Evolutionary conservation across 2,113 vertebrate species (phyloP).

Genomic region (Boleophthalmus pectinirostris): DNA sequence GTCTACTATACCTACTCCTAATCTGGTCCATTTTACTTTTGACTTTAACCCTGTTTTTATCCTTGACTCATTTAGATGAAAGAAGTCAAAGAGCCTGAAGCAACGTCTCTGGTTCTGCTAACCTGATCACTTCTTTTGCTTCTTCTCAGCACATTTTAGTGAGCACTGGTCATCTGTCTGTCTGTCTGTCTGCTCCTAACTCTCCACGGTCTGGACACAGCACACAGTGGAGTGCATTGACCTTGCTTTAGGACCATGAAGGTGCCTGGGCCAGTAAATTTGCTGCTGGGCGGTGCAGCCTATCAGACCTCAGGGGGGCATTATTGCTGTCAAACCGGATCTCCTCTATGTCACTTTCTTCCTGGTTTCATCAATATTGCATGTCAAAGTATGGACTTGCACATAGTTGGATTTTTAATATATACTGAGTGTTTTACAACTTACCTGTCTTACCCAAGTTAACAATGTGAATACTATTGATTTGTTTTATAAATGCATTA

Average conservation of each 20-base stretch:
- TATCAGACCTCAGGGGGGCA: conserved; percentile 22
- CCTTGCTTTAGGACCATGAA: conserved; percentile 26
- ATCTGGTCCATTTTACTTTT: background rate
- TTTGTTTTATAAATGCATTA: no score
- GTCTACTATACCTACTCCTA: background rate
- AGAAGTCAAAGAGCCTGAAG: conserved; percentile 38
- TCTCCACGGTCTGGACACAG: conserved; percentile 33
- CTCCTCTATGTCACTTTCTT: background rate
- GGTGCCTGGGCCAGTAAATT: conserved; percentile 6
- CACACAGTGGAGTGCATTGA: conserved; percentile 19
- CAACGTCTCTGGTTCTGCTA: conserved; percentile 37
- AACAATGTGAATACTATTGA: no score
- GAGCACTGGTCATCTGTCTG: conserved; percentile 22
- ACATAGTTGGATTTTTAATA: background rate
- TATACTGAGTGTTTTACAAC: background rate
- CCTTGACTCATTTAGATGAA: conserved; percentile 31
- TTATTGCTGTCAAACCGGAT: conserved; percentile 42
- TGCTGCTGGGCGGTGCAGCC: background rate
- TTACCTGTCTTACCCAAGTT: background rate
- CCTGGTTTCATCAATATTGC: background rate
- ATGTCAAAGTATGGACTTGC: background rate
- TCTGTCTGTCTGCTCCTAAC: conserved; percentile 16
- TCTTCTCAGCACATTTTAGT: conserved; percentile 40
- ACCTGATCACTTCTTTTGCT: conserved; percentile 26
- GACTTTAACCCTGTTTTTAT: conserved; percentile 34